Evolutionary conservation across 2,888 invertebrate species (phyloP).

Genomic region (Mesorhabditis sp.): DNA sequence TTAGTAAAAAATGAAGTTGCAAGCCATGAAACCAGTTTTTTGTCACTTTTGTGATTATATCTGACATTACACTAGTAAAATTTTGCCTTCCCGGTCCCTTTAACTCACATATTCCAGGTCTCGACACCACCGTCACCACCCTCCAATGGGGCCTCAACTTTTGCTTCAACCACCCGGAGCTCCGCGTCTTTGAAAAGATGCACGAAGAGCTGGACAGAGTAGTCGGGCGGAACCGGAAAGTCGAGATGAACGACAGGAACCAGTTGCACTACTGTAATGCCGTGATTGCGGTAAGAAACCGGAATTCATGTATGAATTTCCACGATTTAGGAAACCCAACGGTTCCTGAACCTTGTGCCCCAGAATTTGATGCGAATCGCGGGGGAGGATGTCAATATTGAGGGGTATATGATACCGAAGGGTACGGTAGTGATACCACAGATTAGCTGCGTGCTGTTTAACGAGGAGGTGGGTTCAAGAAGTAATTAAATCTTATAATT

Average conservation of each 20-base stretch:
- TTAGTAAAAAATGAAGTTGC: no score
- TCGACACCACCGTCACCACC: not conserved
- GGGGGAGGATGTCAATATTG: not conserved
- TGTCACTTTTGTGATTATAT: no score
- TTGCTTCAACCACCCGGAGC: not conserved
- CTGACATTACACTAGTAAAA: no score
- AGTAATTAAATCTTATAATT: no score
- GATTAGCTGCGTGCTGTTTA: not conserved
- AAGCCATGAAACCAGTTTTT: no score
- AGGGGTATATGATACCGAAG: not conserved
- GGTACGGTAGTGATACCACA: not conserved
- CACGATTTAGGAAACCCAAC: constrained; percentile 1
- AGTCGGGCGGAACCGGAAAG: not conserved
- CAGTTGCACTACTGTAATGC: not conserved
- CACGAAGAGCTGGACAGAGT: constrained; percentile 1
- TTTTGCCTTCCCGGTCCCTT: no score
- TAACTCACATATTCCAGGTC: not conserved
- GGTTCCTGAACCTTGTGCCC: not conserved
- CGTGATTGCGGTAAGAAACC: not conserved
- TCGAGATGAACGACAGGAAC: constrained; percentile 3
- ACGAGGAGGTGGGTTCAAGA: not conserved
- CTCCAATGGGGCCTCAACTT: not conserved
- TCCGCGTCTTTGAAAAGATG: not conserved
- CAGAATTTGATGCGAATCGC: constrained; percentile 1
- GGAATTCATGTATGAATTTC: not conserved